Evolutionary conservation across 2,888 invertebrate genomes (phyloP).

Genomic region (Taenaris catops): DNA sequence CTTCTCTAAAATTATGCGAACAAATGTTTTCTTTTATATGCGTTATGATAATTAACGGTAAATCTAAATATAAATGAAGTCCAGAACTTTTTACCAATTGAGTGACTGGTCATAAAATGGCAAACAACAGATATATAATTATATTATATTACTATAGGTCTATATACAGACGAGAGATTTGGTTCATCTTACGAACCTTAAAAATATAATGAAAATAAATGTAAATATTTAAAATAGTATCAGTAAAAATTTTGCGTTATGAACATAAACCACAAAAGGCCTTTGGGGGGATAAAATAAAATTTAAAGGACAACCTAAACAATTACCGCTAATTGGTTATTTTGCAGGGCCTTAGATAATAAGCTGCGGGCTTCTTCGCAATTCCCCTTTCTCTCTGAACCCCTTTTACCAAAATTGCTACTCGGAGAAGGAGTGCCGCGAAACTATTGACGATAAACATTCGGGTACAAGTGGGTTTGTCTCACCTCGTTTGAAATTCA

Average conservation of each 20-base stretch:
- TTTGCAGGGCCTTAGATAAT: slow-evolving; percentile 15
- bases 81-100: no score
- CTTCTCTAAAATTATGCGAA: no score
- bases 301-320: slow-evolving; percentile 19
- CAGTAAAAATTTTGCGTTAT: slow-evolving; percentile 8
- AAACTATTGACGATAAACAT: slow-evolving; percentile 53
- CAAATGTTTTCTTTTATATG: no score
- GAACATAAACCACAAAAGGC: slow-evolving; percentile 14
- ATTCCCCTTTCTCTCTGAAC: slow-evolving; percentile 8
- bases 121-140: no score
- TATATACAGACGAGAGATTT: no score
- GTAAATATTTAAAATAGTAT: slow-evolving; percentile 5
- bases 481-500: slow-evolving; percentile 70
- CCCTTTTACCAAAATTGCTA: slow-evolving; percentile 16
- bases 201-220: no score
- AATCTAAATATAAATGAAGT: no score
- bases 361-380: slow-evolving; percentile 17
- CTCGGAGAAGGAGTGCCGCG: slow-evolving; percentile 21
- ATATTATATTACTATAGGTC: no score
- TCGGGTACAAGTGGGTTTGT: slow-evolving; percentile 53
- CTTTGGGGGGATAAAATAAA: slow-evolving; percentile 10
- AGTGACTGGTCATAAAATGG: no score
- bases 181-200: no score
- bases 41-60: no score
- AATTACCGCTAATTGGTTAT: slow-evolving; percentile 22